Conservation (phyloP, 2,888 invertebrate species). For the Dynastes grantii region DNA sequence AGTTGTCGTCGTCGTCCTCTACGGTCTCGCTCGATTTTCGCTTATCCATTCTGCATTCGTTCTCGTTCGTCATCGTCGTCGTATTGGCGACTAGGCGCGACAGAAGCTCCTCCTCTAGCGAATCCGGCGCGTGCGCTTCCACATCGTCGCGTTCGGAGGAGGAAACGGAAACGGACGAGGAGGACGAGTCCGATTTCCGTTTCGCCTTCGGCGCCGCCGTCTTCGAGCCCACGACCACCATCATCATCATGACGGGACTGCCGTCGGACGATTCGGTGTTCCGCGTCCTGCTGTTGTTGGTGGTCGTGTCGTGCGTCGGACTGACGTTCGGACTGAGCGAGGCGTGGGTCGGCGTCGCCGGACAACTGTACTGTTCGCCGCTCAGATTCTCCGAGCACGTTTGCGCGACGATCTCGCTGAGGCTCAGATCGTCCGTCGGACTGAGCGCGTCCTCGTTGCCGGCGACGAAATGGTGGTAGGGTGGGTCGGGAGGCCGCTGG, state of each 20-base stretch:
- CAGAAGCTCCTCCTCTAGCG: too few species aligned
- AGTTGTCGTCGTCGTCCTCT: slow-evolving; percentile 68
- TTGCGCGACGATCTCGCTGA: slow-evolving; percentile 65
- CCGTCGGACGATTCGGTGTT: slow-evolving; percentile 56
- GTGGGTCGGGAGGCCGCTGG: not conserved
- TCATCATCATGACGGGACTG: slow-evolving; percentile 49
- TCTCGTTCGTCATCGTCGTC: not conserved
- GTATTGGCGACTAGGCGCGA: too few species aligned
- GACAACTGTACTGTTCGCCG: slow-evolving; percentile 66
- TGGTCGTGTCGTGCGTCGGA: slow-evolving; percentile 58
- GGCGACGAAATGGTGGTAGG: slow-evolving; percentile 61
- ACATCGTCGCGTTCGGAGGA: too few species aligned
- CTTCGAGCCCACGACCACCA: not conserved
- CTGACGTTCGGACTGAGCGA: slow-evolving; percentile 67
- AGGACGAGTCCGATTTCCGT: slow-evolving; percentile 20
- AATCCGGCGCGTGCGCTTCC: too few species aligned
- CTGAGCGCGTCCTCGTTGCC: slow-evolving; percentile 62
- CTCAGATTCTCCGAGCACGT: slow-evolving; percentile 67
- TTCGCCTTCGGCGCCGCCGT: not conserved
- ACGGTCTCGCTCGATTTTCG: slow-evolving; percentile 66
- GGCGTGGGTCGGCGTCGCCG: slow-evolving; percentile 63
- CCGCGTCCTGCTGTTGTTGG: slow-evolving; percentile 52
- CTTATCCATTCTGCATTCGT: slow-evolving; percentile 60
- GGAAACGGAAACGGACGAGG: not conserved
- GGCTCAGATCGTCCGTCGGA: slow-evolving; percentile 62